Conservation (phyloP, 2,888 invertebrate genomes). For the Heliconius erato region DNA sequence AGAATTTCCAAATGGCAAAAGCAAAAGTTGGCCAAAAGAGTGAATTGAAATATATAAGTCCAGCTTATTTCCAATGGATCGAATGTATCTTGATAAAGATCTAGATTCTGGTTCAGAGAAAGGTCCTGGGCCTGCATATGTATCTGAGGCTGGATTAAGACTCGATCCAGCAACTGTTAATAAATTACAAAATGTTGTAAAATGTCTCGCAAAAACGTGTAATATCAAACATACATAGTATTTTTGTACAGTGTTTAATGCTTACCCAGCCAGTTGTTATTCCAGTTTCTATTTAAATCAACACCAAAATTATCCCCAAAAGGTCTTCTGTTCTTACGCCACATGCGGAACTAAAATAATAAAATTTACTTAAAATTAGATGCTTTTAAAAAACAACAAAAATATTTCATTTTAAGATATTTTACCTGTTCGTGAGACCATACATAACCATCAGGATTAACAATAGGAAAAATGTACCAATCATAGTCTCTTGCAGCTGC, state of each 20-base stretch:
- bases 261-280: slow-evolving; percentile 88
- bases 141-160: slow-evolving; percentile 85
- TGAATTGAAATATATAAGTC: slow-evolving; percentile 90
- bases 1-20: slow-evolving; percentile 90
- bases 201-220: background rate
- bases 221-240: no score
- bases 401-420: background rate
- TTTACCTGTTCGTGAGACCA: slow-evolving; percentile 87
- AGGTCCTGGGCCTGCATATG: slow-evolving; percentile 87
- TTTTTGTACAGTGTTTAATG: background rate
- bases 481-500: slow-evolving; percentile 85
- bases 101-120: slow-evolving; percentile 90
- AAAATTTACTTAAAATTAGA: background rate
- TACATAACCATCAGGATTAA: slow-evolving; percentile 92
- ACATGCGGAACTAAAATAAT: slow-evolving; percentile 86
- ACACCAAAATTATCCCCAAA: slow-evolving; percentile 86
- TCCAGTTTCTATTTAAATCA: slow-evolving; percentile 93
- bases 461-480: slow-evolving; percentile 91
- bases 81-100: slow-evolving; percentile 84
- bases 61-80: slow-evolving; percentile 77
- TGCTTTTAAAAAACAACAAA: background rate
- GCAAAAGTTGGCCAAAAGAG: slow-evolving; percentile 89
- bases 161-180: slow-evolving; percentile 83
- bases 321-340: slow-evolving; percentile 88
- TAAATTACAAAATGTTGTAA: background rate